Evolutionary conservation across 2,113 vertebrate genomes (phyloP), one percentile per base, ranked within the genome.

Genomic region (Crotalus viridis): DNA sequence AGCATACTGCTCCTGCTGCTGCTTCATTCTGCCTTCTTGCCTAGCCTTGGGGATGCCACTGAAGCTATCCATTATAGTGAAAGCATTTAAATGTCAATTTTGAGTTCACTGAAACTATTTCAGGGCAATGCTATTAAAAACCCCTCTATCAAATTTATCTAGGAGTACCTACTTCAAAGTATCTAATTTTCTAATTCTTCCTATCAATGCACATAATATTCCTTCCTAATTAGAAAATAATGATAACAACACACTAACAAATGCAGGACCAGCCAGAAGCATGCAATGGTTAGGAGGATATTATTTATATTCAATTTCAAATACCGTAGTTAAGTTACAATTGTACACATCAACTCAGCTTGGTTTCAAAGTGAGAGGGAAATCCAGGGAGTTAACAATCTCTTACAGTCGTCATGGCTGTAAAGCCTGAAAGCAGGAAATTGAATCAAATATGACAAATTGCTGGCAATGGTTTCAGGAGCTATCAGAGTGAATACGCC

Each of bases 401-500:
- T 85, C 90, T n/a, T 64, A 69, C 46, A 92, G 89, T 87, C 88
- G 3, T 55, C 3, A 52, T 54, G 33, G 81, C 52, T 93, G 88
- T 81, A 89, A 95, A 17, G 57, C 93, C 69, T 28, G 54, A 2
- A 87, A 93, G 81, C 9, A 92, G 89, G 93, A 90, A 97, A 95
- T 0, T 93, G 48, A 96, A 92, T 1, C 88, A 87, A 93, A 94
- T 95, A 91, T 3, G 1, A 91, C 24, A 96, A 74, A 69, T 52
- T 91, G 92, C 17, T 89, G 89, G 17, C 93, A 95, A 85, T 59
- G 90, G 74, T 22, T 92, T 55, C 92, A 92, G 95, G 92, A 0
- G 0, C n/a, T 64, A 61, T 90, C 89, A 9, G 93, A 90, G 90
- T 91, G 54, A 94, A 46, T 91, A 69, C 69, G 74, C 56, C 9